Evolutionary conservation across 2,113 vertebrate genomes (phyloP).

Genomic region (Circaetus cinerascens): DNA sequence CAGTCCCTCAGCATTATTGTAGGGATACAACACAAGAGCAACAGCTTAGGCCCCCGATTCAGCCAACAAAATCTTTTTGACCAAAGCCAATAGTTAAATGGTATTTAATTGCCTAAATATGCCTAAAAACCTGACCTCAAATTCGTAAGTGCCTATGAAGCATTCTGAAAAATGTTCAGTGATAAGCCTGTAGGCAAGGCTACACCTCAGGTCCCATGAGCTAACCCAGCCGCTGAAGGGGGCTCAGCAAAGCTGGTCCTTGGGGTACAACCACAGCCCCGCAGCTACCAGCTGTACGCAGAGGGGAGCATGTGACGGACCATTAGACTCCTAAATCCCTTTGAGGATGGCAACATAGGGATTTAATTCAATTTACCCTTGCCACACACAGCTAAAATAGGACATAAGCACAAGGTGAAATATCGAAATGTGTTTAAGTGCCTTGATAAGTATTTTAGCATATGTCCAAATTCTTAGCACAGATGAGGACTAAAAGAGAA

Average conservation of each 20-base stretch:
- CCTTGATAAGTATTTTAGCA: neutral
- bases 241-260: neutral
- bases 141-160: neutral
- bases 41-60: neutral
- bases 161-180: neutral
- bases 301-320: neutral
- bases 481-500: neutral
- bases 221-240: neutral
- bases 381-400: neutral
- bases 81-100: neutral
- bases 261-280: neutral
- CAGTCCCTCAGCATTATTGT: neutral
- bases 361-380: neutral
- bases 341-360: neutral
- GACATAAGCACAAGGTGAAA: neutral
- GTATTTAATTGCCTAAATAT: neutral
- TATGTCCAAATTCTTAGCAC: neutral
- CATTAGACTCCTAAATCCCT: neutral
- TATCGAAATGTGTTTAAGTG: neutral
- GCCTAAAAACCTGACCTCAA: neutral
- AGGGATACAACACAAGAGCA: neutral
- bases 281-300: neutral
- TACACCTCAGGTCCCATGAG: neutral
- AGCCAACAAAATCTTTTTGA: neutral
- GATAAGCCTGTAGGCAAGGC: neutral